Conservation (phyloP, 2,888 invertebrate genomes). For the Cristatella mucedo region DNA sequence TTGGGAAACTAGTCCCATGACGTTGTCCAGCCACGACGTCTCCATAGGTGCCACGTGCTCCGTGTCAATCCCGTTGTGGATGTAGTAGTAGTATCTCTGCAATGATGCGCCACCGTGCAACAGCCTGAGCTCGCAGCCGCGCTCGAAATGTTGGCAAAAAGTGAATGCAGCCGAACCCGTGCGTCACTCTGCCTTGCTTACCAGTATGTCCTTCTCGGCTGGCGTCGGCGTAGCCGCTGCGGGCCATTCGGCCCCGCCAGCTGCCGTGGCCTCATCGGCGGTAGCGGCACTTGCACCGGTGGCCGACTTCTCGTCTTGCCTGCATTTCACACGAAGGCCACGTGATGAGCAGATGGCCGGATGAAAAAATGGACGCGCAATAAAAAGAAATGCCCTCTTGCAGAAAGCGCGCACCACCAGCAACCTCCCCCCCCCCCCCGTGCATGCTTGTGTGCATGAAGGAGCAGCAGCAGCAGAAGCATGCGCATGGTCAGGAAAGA, state of each 20-base stretch:
- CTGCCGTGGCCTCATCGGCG: constrained; percentile 22
- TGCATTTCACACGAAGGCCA: too few relatives aligned
- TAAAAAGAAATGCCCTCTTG: too few relatives aligned
- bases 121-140: too few relatives aligned
- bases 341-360: too few relatives aligned
- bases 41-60: constrained; percentile 72
- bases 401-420: too few relatives aligned
- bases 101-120: constrained; percentile 14
- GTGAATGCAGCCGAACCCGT: neutral
- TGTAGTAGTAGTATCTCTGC: constrained; percentile 68
- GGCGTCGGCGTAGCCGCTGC: constrained; percentile 27
- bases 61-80: constrained; percentile 75
- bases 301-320: constrained; percentile 29
- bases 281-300: constrained; percentile 19
- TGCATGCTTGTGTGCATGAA: too few relatives aligned
- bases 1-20: constrained; percentile 34
- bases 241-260: too few relatives aligned
- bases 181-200: constrained; percentile 14
- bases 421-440: too few relatives aligned
- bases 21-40: constrained; percentile 49
- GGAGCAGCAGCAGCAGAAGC: too few relatives aligned
- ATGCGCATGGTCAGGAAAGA: too few relatives aligned
- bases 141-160: neutral
- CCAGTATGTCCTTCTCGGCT: constrained; percentile 37
- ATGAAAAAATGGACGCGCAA: too few relatives aligned